A percentile compares a stretch with the other conserved stretches of the same genome.
Conservation (phyloP, 1,140 invertebrate genomes). For the Ceratina australensis region DNA sequence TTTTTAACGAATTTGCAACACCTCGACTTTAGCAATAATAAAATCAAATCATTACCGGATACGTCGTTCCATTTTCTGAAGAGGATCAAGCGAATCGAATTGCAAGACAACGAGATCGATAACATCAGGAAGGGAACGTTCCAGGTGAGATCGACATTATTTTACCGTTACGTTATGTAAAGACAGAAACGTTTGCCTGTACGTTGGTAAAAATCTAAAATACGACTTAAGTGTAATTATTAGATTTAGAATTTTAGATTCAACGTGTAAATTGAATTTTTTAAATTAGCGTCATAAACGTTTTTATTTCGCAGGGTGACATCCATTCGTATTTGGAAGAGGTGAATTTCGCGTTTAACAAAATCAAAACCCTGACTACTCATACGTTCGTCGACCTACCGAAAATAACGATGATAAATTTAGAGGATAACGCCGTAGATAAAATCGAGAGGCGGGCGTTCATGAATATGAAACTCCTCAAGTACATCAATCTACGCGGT, state of each 20-base stretch:
- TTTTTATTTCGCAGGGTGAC: slow-evolving; percentile 81
- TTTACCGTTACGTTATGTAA: no score
- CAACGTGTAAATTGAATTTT: no score
- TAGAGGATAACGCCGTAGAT: slow-evolving; percentile 90
- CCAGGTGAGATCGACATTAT: slow-evolving; percentile 79
- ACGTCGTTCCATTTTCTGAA: slow-evolving; percentile 89
- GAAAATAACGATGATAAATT: slow-evolving; percentile 84
- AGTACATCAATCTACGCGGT: slow-evolving; percentile 88
- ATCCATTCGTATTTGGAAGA: slow-evolving; percentile 87
- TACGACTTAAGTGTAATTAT: no score
- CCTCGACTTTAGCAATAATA: slow-evolving; percentile 92
- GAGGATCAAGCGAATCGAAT: slow-evolving; percentile 85
- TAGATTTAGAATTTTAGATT: no score
- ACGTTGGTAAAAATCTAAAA: no score
- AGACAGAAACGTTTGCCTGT: no score
- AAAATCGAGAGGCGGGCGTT: slow-evolving; percentile 86
- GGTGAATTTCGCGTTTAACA: slow-evolving; percentile 89
- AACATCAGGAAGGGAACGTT: slow-evolving; percentile 89
- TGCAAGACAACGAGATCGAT: slow-evolving; percentile 91
- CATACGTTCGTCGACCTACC: slow-evolving; percentile 89
- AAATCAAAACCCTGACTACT: slow-evolving; percentile 85
- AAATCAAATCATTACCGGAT: slow-evolving; percentile 86
- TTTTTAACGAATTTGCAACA: slow-evolving; percentile 87
- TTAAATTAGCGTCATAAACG: neutral
- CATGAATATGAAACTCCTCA: slow-evolving; percentile 87